Evolutionary conservation across 2,113 vertebrate genomes (phyloP).

Genomic region (Trochalopteron elliotii): DNA sequence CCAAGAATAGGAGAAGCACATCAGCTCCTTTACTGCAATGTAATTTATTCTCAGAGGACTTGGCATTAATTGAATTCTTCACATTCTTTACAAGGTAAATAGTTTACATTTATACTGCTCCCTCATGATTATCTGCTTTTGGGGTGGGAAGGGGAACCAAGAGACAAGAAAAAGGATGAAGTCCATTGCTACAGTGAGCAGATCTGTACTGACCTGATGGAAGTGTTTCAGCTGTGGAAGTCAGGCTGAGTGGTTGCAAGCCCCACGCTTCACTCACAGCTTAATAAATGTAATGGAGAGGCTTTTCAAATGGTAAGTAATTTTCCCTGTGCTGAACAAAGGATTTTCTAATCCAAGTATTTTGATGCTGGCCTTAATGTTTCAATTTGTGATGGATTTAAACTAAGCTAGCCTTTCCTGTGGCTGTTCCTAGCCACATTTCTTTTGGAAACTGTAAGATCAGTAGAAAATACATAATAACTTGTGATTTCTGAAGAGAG

Average conservation of each 20-base stretch:
- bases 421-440: neutral
- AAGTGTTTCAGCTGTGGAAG: neutral
- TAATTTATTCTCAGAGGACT: neutral
- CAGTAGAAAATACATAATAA: neutral
- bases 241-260: neutral
- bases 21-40: neutral
- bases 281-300: conserved; percentile 4
- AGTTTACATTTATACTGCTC: neutral
- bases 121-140: neutral
- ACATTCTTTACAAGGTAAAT: conserved; percentile 1
- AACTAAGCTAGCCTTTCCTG: neutral
- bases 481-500: neutral
- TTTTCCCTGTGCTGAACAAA: neutral
- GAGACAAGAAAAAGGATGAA: neutral
- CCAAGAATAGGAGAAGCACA: neutral
- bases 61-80: conserved; percentile 16
- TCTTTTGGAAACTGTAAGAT: neutral
- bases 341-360: conserved; percentile 1
- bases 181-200: neutral
- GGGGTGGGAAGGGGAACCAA: neutral
- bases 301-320: neutral
- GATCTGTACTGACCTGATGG: neutral
- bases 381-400: neutral
- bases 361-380: neutral
- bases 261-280: neutral